Percentiles rank a stretch among this genome's conserved stretches.
Evolutionary conservation across 2,113 vertebrate genomes (phyloP).

Genomic region (Lichenostomus cassidix): DNA sequence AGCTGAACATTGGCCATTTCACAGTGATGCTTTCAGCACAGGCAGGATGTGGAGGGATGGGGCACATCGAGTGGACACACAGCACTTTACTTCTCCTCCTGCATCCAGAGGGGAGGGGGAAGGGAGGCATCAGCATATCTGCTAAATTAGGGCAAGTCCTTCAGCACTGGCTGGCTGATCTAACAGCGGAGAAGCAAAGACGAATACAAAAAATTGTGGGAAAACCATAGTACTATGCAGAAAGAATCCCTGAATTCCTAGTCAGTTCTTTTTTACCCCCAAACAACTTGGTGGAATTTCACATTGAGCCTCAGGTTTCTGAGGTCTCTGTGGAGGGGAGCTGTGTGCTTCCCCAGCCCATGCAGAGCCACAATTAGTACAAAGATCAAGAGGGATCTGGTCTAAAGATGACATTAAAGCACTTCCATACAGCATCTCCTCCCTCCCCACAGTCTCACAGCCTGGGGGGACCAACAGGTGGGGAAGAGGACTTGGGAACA

Average conservation of each 20-base stretch:
- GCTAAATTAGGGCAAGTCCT: conserved; percentile 14
- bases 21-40: not conserved
- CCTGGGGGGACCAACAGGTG: conserved; percentile 8
- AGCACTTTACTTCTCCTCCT: not conserved
- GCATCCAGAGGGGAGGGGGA: not conserved
- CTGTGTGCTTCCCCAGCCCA: not conserved
- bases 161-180: not conserved
- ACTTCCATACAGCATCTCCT: not conserved
- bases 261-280: not conserved
- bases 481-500: not conserved
- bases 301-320: not conserved
- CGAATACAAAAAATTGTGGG: not conserved
- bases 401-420: not conserved
- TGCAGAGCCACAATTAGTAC: not conserved
- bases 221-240: not conserved
- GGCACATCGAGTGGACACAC: rapidly evolving
- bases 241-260: not conserved
- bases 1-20: not conserved
- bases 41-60: not conserved
- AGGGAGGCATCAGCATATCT: not conserved
- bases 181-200: not conserved
- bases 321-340: not conserved
- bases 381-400: not conserved
- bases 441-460: not conserved
- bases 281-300: not conserved